These are phyloP conservation scores for Hemitrygon akajei DNA, from an alignment of 2,797 vertebrate genomes.

Conservation along the genomic window DNA sequence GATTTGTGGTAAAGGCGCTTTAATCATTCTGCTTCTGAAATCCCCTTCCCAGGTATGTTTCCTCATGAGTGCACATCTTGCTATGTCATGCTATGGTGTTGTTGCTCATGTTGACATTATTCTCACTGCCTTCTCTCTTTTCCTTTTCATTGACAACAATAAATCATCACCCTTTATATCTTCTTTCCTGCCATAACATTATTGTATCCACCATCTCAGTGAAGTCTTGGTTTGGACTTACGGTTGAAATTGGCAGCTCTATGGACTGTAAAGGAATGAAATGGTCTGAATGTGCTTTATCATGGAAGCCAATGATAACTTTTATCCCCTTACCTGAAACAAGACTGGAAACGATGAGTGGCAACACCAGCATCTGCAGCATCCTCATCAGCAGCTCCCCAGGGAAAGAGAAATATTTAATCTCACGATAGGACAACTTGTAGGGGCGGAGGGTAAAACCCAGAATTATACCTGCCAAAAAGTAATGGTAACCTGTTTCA, in stretches of 20 bases:
- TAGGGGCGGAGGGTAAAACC: conserved; percentile 76
- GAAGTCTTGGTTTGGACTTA: not conserved
- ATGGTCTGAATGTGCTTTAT: not conserved
- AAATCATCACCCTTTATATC: not conserved
- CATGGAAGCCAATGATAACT: not conserved
- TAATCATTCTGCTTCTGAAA: not conserved
- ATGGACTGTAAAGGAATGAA: not conserved
- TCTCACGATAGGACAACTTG: conserved; percentile 77
- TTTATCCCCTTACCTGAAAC: conserved; percentile 77
- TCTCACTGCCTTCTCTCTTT: not conserved
- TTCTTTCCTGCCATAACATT: not conserved
- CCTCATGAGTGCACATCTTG: not conserved
- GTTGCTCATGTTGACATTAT: not conserved
- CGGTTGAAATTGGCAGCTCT: not conserved
- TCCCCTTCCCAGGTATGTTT: not conserved
- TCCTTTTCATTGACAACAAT: not conserved
- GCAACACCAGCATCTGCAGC: conserved; percentile 96
- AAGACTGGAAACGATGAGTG: conserved; percentile 88
- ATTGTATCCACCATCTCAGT: not conserved
- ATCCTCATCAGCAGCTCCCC: conserved; percentile 95
- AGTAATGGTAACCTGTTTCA: conserved; percentile 7
- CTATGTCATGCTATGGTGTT: not conserved
- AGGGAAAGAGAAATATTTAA: conserved; percentile 95
- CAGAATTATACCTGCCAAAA: conserved; percentile 69
- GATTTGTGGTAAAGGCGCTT: not conserved